A percentile compares a stretch with the other conserved stretches of the same genome.
These are phyloP conservation scores for Alaudala cheleensis DNA, from an alignment of 2,113 vertebrate genomes.

Conservation along the genomic window DNA sequence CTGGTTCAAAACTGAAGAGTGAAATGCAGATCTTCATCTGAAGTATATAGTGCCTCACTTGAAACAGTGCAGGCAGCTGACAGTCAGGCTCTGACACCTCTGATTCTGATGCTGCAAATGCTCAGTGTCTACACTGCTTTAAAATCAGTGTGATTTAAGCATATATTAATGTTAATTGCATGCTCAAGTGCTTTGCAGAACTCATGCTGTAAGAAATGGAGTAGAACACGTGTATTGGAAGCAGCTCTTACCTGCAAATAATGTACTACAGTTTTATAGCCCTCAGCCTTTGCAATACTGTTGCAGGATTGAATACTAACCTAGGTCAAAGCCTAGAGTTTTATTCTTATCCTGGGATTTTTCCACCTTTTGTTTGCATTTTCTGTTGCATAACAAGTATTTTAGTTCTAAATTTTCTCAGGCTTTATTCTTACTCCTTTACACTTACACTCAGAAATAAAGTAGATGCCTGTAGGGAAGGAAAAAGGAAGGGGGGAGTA, in stretches of 20 bases:
- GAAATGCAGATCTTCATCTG: neutral
- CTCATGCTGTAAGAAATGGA: neutral
- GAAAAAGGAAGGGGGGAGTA: neutral
- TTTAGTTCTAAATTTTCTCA: neutral
- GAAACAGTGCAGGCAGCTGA: neutral
- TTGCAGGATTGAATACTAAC: neutral
- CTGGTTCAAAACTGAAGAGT: neutral
- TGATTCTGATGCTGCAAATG: neutral
- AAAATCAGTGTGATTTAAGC: neutral
- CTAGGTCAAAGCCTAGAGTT: neutral
- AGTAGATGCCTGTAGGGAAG: neutral
- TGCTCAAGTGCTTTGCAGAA: neutral
- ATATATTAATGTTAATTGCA: neutral
- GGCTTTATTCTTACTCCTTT: neutral
- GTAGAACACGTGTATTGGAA: neutral
- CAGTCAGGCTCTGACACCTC: neutral
- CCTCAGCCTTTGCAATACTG: neutral
- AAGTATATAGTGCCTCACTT: neutral
- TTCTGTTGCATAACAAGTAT: constrained; percentile 10
- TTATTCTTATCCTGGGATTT: neutral
- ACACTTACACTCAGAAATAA: neutral
- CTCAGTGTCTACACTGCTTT: neutral
- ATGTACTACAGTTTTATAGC: neutral
- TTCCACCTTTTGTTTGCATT: neutral
- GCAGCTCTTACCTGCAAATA: neutral